Conservation (phyloP, 30 jellyfish, hydroid and myxozoan species). For the Morbakka virulenta region DNA sequence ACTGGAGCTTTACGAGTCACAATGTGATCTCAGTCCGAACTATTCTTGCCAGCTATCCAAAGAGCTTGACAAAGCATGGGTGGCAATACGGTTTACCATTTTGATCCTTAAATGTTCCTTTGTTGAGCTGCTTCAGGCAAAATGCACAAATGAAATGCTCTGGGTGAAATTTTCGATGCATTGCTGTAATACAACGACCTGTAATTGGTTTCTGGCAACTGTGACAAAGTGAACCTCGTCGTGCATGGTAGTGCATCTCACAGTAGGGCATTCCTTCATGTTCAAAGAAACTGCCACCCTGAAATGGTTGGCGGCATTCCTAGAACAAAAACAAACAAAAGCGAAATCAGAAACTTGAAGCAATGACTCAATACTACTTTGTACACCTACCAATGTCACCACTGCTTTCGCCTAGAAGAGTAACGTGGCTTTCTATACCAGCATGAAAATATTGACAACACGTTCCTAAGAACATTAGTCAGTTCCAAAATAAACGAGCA, state of each 20-base stretch:
- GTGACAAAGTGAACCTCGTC: conserved; percentile 98
- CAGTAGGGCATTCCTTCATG: conserved; percentile 97
- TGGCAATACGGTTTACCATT: conserved; percentile 96
- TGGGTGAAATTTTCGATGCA: conserved; percentile 97
- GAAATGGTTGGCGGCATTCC: conserved; percentile 95
- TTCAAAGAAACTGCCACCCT: conserved; percentile 88
- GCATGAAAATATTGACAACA: no score
- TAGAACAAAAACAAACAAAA: background rate
- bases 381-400: no score
- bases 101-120: conserved; percentile 91
- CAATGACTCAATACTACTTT: background rate
- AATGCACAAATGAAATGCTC: conserved; percentile 96
- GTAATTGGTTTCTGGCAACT: conserved; percentile 97
- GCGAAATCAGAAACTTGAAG: no score
- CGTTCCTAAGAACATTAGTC: no score
- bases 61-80: conserved; percentile 85
- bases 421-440: no score
- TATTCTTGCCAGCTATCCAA: no score
- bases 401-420: no score
- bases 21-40: no score
- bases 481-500: no score
- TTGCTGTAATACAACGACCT: conserved; percentile 91
- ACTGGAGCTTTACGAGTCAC: no score
- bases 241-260: conserved; percentile 95
- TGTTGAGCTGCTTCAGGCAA: conserved; percentile 89